Percentiles rank a stretch among this genome's conserved stretches.
Conservation (phyloP, 2,113 vertebrate species). For the Strigops habroptila region DNA sequence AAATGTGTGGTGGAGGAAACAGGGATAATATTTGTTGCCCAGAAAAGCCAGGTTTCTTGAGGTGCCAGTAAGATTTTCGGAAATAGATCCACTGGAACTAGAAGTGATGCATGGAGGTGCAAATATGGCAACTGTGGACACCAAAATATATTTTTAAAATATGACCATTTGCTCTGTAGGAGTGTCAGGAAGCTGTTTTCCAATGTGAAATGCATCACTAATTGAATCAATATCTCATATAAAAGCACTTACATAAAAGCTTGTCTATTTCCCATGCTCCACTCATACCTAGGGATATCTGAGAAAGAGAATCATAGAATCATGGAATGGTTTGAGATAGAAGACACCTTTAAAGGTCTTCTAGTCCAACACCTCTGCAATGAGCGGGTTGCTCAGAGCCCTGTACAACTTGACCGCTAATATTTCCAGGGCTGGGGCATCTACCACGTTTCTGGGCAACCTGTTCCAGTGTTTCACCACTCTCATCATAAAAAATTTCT, state of each 20-base stretch:
- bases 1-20: neutral
- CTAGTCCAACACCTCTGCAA: neutral
- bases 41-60: neutral
- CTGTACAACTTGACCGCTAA: fast-evolving
- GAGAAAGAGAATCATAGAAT: neutral
- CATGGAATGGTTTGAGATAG: neutral
- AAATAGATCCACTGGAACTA: neutral
- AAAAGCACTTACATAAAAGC: neutral
- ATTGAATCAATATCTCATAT: neutral
- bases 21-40: neutral
- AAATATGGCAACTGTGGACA: neutral
- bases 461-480: neutral
- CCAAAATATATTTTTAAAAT: neutral
- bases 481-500: neutral
- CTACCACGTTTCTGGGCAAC: neutral
- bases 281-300: neutral
- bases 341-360: neutral
- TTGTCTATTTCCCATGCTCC: neutral
- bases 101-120: neutral
- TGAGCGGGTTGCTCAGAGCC: neutral
- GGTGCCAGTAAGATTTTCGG: neutral
- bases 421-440: neutral
- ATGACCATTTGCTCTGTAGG: neutral
- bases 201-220: neutral
- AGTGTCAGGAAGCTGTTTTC: neutral